Evolutionary conservation across 1,140 invertebrate species (phyloP).

Genomic region (Drosophila mojavensis): DNA sequence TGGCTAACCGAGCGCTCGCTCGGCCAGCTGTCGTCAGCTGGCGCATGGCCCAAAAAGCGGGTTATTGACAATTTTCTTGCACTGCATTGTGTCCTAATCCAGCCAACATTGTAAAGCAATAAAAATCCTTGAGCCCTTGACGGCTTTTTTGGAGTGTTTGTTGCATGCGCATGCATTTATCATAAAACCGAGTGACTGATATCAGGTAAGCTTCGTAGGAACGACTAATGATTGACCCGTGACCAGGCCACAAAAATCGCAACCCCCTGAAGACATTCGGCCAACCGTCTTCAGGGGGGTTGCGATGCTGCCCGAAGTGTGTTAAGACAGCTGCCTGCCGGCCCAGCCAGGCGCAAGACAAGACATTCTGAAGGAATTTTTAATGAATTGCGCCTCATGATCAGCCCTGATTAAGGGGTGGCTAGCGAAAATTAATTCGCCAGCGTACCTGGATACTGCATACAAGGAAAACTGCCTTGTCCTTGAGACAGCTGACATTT

Average conservation of each 20-base stretch:
- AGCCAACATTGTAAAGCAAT: slow-evolving; percentile 75
- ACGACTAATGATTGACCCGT: slow-evolving; percentile 48
- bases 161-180: not conserved
- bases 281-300: slow-evolving; percentile 20
- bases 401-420: slow-evolving; percentile 40
- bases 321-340: slow-evolving; percentile 42
- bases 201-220: slow-evolving; percentile 39
- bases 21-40: slow-evolving; percentile 70
- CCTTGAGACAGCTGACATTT: not conserved
- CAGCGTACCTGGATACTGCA: slow-evolving; percentile 1
- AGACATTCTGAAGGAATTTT: slow-evolving; percentile 25
- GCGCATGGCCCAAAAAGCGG: slow-evolving; percentile 43
- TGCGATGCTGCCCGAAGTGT: slow-evolving; percentile 20
- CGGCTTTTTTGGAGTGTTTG: slow-evolving; percentile 14
- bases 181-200: slow-evolving; percentile 2
- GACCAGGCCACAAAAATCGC: slow-evolving; percentile 28
- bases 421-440: slow-evolving; percentile 4
- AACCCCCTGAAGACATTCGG: slow-evolving; percentile 28
- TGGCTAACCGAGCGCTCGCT: slow-evolving; percentile 47
- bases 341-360: slow-evolving; percentile 41
- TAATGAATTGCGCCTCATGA: slow-evolving; percentile 49
- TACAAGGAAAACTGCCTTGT: not conserved
- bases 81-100: slow-evolving; percentile 44
- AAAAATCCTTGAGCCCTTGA: slow-evolving; percentile 42
- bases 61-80: slow-evolving; percentile 63